Evolutionary conservation across 2,888 invertebrate species (phyloP).

Genomic region (Meteorus colon): DNA sequence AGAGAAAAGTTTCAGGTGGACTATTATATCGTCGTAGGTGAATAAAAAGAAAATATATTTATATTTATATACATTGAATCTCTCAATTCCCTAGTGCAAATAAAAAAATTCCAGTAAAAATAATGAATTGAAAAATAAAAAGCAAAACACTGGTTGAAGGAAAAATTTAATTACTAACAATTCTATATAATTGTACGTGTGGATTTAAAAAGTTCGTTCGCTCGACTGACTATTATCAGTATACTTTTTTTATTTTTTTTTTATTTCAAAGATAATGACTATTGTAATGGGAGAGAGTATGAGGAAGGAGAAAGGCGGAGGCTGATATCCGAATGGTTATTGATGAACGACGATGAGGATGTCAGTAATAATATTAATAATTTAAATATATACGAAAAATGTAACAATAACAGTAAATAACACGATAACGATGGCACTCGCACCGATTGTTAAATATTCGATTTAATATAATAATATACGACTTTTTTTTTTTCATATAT

Average conservation of each 20-base stretch:
- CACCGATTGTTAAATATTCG: slow-evolving; percentile 41
- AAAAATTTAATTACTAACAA: slow-evolving; percentile 20
- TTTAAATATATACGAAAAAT: slow-evolving; percentile 45
- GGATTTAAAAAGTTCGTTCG: slow-evolving; percentile 51
- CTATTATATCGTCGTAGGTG: neutral
- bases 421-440: slow-evolving; percentile 45
- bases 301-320: slow-evolving; percentile 26
- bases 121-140: neutral
- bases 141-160: slow-evolving; percentile 10
- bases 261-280: slow-evolving; percentile 32
- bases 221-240: slow-evolving; percentile 44
- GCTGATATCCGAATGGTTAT: slow-evolving; percentile 35
- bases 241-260: slow-evolving; percentile 23
- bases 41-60: slow-evolving; percentile 6
- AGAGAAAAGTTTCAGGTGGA: slow-evolving; percentile 25
- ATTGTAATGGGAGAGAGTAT: slow-evolving; percentile 16
- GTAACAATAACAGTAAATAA: slow-evolving; percentile 47
- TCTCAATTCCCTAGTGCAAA: slow-evolving; percentile 36
- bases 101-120: slow-evolving; percentile 3
- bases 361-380: slow-evolving; percentile 45
- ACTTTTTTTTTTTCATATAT: slow-evolving; percentile 21
- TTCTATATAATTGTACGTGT: slow-evolving; percentile 12
- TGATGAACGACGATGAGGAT: slow-evolving; percentile 42
- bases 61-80: neutral
- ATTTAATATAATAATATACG: slow-evolving; percentile 37